Conservation (phyloP, 2,797 vertebrate species). For the Prunella strophiata region DNA sequence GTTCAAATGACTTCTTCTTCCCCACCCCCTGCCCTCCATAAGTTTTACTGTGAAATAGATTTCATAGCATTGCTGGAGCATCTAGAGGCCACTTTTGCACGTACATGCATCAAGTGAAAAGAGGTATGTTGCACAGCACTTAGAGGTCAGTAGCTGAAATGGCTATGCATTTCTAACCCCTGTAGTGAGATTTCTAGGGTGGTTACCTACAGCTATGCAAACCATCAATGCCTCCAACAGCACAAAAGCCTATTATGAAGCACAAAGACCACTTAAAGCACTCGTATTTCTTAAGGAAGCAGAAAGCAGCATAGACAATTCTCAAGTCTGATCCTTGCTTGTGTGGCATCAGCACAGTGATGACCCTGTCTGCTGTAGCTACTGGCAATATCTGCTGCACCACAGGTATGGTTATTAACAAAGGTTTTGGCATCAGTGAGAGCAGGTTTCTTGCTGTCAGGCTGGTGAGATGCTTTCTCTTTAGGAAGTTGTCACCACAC, state of each 20-base stretch:
- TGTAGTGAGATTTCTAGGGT: neutral
- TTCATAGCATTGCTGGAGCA: conserved; percentile 31
- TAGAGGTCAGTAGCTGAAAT: neutral
- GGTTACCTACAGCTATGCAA: neutral
- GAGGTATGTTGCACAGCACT: rapidly evolving
- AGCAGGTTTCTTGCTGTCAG: neutral
- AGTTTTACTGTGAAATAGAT: neutral
- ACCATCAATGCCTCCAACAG: neutral
- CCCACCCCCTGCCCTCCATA: rapidly evolving
- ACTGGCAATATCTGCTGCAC: neutral
- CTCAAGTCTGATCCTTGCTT: neutral
- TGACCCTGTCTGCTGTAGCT: neutral
- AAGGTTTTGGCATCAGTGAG: neutral
- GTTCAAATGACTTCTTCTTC: neutral
- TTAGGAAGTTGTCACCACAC: neutral
- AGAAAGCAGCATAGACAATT: neutral
- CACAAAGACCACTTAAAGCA: neutral
- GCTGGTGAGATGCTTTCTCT: neutral
- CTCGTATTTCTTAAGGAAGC: neutral
- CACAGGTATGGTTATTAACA: neutral
- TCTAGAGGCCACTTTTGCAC: conserved; percentile 1
- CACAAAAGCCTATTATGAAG: neutral
- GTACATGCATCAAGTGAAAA: neutral
- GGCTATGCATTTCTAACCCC: neutral
- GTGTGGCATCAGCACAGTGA: neutral